Conservation (phyloP, 2,888 invertebrate species). For the Aromia moschata region DNA sequence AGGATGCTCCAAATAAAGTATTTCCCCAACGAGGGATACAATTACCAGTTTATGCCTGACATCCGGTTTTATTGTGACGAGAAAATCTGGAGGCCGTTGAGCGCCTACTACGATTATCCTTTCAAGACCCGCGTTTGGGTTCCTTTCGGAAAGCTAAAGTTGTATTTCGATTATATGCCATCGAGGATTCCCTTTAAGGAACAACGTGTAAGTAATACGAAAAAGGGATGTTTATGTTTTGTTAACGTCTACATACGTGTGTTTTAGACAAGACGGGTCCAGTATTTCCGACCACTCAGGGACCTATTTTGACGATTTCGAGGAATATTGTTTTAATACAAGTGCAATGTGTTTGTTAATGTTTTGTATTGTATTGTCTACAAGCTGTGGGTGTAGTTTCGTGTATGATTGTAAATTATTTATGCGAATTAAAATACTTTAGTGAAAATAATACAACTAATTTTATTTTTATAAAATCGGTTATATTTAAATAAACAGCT, state of each 20-base stretch:
- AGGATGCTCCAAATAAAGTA: constrained; percentile 50
- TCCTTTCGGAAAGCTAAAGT: constrained; percentile 44
- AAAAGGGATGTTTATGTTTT: not conserved
- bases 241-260: not conserved
- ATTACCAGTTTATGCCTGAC: constrained; percentile 46
- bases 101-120: constrained; percentile 47
- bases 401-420: too few relatives aligned
- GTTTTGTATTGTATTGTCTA: too few relatives aligned
- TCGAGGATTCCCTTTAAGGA: constrained; percentile 42
- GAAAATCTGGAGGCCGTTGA: constrained; percentile 44
- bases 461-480: too few relatives aligned
- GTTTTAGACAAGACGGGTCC: constrained; percentile 35
- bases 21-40: constrained; percentile 48
- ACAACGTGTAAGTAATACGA: constrained; percentile 43
- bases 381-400: too few relatives aligned
- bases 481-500: too few relatives aligned
- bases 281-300: constrained; percentile 29
- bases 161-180: constrained; percentile 47
- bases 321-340: too few relatives aligned
- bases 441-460: too few relatives aligned
- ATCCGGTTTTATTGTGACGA: constrained; percentile 48
- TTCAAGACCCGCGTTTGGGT: constrained; percentile 44
- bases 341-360: too few relatives aligned
- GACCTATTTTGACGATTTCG: too few relatives aligned
- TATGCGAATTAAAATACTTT: too few relatives aligned